These are phyloP conservation scores for Onychostoma macrolepis DNA, from an alignment of 2,113 vertebrate species.

Conservation along the genomic window DNA sequence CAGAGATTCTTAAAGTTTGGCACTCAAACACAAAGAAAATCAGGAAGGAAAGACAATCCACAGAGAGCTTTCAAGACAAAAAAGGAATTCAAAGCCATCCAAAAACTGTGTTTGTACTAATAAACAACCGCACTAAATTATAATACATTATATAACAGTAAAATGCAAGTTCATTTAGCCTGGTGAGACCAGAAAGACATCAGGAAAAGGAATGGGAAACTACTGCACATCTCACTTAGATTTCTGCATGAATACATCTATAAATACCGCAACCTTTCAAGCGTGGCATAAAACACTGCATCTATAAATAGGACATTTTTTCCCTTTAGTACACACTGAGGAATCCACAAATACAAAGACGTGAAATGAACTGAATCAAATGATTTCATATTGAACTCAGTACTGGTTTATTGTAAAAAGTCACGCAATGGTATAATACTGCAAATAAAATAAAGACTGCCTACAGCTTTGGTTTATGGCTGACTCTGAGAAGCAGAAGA, in stretches of 20 bases:
- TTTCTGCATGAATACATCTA: conserved; percentile 4
- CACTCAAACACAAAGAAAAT: neutral
- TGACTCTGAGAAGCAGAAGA: neutral
- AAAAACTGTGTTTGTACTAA: neutral
- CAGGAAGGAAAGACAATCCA: conserved; percentile 1
- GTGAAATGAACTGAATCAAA: neutral
- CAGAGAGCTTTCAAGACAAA: neutral
- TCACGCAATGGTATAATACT: conserved; percentile 18
- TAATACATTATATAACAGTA: neutral
- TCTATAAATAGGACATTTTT: conserved; percentile 22
- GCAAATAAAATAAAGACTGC: conserved; percentile 14
- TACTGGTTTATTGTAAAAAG: conserved; percentile 9
- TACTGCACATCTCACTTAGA: neutral
- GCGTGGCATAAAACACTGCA: neutral
- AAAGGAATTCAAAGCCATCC: neutral
- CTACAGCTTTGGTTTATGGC: conserved; percentile 3
- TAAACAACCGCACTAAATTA: neutral
- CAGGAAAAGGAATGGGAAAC: neutral
- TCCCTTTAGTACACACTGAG: neutral
- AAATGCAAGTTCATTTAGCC: neutral
- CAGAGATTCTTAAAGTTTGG: neutral
- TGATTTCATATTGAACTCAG: neutral
- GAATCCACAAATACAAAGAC: neutral
- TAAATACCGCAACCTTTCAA: conserved; percentile 29
- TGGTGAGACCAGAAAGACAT: neutral